A percentile compares a stretch with the other conserved stretches of the same genome.
phyloP scores from a whole-genome alignment of 2,113 vertebrate species.

The Chloropsis hardwickii region DNA sequence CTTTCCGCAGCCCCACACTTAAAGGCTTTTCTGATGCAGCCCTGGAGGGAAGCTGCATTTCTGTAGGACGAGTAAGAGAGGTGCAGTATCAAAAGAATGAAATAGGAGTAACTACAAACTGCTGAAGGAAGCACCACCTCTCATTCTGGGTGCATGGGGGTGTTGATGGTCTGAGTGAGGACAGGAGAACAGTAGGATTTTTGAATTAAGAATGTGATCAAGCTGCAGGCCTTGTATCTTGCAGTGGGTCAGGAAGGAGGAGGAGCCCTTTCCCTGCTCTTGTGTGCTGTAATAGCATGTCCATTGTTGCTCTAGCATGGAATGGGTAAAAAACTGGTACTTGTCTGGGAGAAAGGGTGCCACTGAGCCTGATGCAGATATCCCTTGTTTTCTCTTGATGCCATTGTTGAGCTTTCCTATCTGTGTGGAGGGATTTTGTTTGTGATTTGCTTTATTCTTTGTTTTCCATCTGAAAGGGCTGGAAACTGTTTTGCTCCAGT shows the following conservation, averaged over 20 bases:
- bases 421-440: neutral
- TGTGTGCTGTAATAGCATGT: neutral
- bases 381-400: neutral
- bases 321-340: neutral
- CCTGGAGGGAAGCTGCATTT: neutral
- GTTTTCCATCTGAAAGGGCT: constrained; percentile 1
- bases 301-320: neutral
- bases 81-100: neutral
- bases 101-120: neutral
- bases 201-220: neutral
- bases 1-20: neutral
- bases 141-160: neutral
- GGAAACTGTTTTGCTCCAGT: neutral
- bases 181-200: neutral
- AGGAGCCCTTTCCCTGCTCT: neutral
- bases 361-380: neutral
- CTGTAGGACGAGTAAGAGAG: neutral
- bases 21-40: neutral
- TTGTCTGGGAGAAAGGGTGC: neutral
- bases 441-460: neutral
- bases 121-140: neutral
- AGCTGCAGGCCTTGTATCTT: neutral
- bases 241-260: neutral
- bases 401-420: neutral
- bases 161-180: neutral